Conservation (phyloP, 92 coral and sea anemone genomes). For the Nematostella vectensis region DNA sequence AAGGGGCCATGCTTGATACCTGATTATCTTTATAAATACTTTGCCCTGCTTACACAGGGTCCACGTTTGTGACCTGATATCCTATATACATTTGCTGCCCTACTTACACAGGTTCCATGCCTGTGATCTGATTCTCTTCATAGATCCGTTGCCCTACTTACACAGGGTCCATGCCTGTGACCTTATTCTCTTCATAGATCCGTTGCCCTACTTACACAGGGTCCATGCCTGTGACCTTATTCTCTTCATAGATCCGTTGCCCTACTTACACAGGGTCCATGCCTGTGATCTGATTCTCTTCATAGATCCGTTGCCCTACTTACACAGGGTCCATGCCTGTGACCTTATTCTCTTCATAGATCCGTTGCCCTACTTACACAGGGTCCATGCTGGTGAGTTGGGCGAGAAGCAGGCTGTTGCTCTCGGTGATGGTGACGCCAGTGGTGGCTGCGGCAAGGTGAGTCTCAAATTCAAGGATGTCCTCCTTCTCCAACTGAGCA, state of each 20-base stretch:
- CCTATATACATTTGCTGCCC: no score
- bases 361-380: conserved; percentile 77
- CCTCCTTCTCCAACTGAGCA: conserved; percentile 90
- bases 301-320: no score
- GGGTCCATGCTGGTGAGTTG: conserved; percentile 94
- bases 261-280: not conserved
- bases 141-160: conserved; percentile 12
- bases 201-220: conserved; percentile 13
- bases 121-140: not conserved
- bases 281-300: no score
- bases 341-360: no score
- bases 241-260: not conserved
- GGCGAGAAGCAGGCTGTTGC: conserved; percentile 73
- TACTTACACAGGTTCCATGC: not conserved
- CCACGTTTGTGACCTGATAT: no score
- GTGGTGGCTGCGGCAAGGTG: conserved; percentile 98
- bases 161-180: conserved; percentile 6
- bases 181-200: not conserved
- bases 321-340: not conserved
- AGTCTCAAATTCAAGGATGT: conserved; percentile 82
- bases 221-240: not conserved
- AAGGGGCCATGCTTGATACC: no score
- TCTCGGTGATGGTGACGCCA: conserved; percentile 84
- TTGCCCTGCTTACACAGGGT: no score
- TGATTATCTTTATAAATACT: no score